phyloP scores from a whole-genome alignment of 2,113 vertebrate genomes.

The Paracanthobrama guichenoti region DNA sequence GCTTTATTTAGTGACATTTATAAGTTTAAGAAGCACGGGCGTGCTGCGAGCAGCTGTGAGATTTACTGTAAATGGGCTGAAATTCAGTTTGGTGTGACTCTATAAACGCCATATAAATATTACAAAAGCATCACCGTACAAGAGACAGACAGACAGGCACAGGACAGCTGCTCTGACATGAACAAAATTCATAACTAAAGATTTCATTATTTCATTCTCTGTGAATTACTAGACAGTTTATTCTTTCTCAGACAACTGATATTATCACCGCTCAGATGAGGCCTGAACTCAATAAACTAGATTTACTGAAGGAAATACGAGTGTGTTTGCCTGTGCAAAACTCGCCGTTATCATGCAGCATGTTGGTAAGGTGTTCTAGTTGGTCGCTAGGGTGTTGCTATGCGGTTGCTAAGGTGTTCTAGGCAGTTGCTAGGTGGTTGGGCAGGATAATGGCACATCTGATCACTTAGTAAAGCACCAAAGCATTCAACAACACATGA shows the following conservation, averaged over 20 bases:
- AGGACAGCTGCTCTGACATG: not conserved
- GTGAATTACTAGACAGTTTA: not conserved
- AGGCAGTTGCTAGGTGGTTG: too few species aligned
- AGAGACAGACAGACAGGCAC: not conserved
- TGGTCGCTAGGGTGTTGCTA: too few species aligned
- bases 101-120: not conserved
- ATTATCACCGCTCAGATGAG: not conserved
- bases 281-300: not conserved
- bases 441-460: not conserved
- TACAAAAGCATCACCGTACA: not conserved
- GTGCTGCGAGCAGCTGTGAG: not conserved
- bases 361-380: not conserved
- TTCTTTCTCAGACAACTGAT: not conserved
- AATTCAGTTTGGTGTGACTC: not conserved
- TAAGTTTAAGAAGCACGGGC: not conserved
- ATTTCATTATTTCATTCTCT: not conserved
- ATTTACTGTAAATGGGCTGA: not conserved
- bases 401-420: too few species aligned
- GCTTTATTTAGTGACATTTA: slow-evolving; percentile 10
- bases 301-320: not conserved
- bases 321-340: not conserved
- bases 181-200: not conserved
- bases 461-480: not conserved
- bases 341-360: not conserved
- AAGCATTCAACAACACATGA: not conserved